A percentile compares a stretch with the other conserved stretches of the same genome.
phyloP scores from a whole-genome alignment of 2,888 invertebrate species.

The Pristionchus entomophagus region DNA sequence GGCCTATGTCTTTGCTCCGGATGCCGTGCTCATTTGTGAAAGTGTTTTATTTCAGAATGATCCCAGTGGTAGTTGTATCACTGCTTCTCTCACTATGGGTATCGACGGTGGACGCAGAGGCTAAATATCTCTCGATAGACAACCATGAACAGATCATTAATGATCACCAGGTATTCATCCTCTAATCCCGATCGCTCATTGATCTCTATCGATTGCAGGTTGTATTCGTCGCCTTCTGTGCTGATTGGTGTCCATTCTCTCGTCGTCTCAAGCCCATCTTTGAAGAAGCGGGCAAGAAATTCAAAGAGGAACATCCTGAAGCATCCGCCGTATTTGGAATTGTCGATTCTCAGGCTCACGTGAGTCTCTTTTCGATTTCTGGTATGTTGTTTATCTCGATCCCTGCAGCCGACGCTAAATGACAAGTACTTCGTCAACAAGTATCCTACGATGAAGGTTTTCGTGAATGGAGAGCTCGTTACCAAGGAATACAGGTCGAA shows the following conservation, averaged over 20 bases:
- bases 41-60: not conserved
- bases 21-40: too few relatives aligned
- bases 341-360: constrained; percentile 71
- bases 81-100: constrained; percentile 45
- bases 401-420: constrained; percentile 81
- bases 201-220: constrained; percentile 80
- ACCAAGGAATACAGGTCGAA: constrained; percentile 77
- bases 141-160: constrained; percentile 70
- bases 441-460: constrained; percentile 96
- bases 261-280: constrained; percentile 95
- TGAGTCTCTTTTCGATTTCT: constrained; percentile 38
- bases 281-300: constrained; percentile 90
- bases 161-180: constrained; percentile 64
- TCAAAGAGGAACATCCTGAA: constrained; percentile 62
- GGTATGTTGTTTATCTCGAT: not conserved
- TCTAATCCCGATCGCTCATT: not conserved
- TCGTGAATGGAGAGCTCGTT: constrained; percentile 79
- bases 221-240: constrained; percentile 98
- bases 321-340: constrained; percentile 71
- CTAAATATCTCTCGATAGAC: constrained; percentile 63
- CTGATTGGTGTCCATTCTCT: constrained; percentile 99
- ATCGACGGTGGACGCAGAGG: constrained; percentile 48
- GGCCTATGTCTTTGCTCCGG: too few relatives aligned
- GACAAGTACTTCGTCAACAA: constrained; percentile 96
- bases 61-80: constrained; percentile 1